phyloP scores from a whole-genome alignment of 2,113 vertebrate species.

The Protobothrops flavoviridis region DNA sequence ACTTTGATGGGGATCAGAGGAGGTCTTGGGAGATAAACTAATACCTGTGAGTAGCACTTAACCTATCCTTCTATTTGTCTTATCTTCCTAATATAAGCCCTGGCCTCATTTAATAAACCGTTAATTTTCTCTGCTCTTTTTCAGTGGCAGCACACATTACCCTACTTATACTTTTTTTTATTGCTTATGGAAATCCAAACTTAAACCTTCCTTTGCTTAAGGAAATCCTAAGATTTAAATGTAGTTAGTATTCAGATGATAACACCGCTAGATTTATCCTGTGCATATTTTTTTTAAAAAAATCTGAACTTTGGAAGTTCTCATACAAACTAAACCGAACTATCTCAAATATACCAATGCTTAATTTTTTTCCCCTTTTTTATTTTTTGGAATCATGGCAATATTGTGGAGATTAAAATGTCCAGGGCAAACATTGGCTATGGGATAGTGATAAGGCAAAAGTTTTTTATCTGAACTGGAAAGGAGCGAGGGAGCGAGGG shows the following conservation, averaged over 20 bases:
- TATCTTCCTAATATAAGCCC: neutral
- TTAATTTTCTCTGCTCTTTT: neutral
- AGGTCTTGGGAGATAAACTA: neutral
- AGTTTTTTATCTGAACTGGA: neutral
- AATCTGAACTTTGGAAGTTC: neutral
- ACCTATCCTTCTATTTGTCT: neutral
- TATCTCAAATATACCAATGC: neutral
- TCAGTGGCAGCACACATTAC: neutral
- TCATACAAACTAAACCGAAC: neutral
- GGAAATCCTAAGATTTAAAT: neutral
- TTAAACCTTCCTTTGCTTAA: neutral
- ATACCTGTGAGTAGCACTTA: neutral
- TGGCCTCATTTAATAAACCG: neutral
- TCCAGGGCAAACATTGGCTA: neutral
- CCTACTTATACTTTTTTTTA: neutral
- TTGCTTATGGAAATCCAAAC: neutral
- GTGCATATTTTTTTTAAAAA: neutral
- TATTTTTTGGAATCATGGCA: neutral
- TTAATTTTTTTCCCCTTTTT: too few species aligned
- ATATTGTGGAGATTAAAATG: slow-evolving; percentile 32
- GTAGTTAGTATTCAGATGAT: neutral
- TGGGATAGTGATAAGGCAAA: neutral
- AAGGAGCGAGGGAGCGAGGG: too few species aligned
- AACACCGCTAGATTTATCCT: neutral
- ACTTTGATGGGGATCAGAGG: neutral